Percentiles rank a stretch among this genome's conserved stretches.
Evolutionary conservation across 1,140 invertebrate genomes (phyloP).

Genomic region (Caenorhabditis remanei): DNA sequence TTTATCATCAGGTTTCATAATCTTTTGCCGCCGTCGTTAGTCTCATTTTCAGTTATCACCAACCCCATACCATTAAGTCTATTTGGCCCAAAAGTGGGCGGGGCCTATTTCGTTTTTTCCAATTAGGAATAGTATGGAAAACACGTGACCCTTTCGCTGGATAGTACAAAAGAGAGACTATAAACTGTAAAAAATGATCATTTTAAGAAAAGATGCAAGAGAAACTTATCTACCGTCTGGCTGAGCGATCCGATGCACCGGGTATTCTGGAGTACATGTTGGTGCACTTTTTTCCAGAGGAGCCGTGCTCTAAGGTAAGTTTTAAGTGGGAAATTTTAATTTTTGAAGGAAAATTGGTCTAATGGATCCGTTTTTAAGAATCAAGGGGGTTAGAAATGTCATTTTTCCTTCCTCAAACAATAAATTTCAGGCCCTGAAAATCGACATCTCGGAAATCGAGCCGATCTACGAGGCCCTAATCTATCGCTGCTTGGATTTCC

Average conservation of each 20-base stretch:
- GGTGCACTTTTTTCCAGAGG: not conserved
- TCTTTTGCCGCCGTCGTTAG: not conserved
- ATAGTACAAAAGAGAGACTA: not conserved
- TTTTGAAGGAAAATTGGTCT: too few species aligned
- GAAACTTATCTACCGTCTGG: not conserved
- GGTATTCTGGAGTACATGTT: not conserved
- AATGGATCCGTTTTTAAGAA: too few species aligned
- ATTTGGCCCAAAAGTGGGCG: not conserved
- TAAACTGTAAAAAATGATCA: not conserved
- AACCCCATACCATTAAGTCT: not conserved
- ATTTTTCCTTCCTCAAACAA: not conserved
- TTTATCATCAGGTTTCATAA: not conserved
- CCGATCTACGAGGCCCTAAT: not conserved
- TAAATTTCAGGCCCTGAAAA: constrained; percentile 2
- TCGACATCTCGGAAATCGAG: not conserved
- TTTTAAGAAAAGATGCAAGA: constrained; percentile 33
- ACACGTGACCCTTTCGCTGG: not conserved
- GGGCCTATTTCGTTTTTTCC: not conserved
- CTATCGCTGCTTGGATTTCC: not conserved
- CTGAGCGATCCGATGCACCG: not conserved
- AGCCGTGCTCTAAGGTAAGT: constrained; percentile 20
- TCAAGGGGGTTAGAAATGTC: too few species aligned
- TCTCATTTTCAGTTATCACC: constrained; percentile 10
- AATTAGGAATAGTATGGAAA: not conserved
- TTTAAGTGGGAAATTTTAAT: too few species aligned